Percentiles rank a stretch among this genome's conserved stretches.
phyloP scores from a whole-genome alignment of 2,113 vertebrate species.

The Corythaeola cristata region DNA sequence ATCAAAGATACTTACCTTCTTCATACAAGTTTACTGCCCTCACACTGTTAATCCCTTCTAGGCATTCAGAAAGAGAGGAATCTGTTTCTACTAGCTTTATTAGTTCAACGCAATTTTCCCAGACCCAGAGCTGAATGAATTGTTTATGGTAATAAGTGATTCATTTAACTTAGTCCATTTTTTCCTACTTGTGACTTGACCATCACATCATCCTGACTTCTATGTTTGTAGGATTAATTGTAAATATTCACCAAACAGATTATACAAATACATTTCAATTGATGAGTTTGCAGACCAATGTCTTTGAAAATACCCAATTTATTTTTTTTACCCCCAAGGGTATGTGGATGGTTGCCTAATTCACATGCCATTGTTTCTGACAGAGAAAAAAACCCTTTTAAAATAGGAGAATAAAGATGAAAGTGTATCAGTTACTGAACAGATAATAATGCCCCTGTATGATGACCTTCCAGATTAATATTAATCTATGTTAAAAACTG shows the following conservation, averaged over 20 bases:
- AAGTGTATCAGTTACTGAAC: neutral
- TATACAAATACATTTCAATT: neutral
- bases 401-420: neutral
- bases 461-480: neutral
- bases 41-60: neutral
- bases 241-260: slow-evolving; percentile 37
- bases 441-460: neutral
- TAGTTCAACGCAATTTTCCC: neutral
- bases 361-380: neutral
- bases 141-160: slow-evolving; percentile 22
- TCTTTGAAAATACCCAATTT: neutral
- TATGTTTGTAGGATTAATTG: neutral
- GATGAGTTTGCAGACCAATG: neutral
- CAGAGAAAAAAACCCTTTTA: neutral
- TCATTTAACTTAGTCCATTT: neutral
- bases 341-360: neutral
- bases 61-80: neutral
- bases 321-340: neutral
- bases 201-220: neutral
- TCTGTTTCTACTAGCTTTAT: neutral
- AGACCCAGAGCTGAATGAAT: neutral
- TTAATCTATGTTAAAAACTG: neutral
- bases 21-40: neutral
- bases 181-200: neutral
- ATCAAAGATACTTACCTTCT: neutral